A percentile compares a stretch with the other conserved stretches of the same genome.
These are phyloP conservation scores for Hemibagrus wyckioides DNA, from an alignment of 2,113 vertebrate species.

Conservation along the genomic window DNA sequence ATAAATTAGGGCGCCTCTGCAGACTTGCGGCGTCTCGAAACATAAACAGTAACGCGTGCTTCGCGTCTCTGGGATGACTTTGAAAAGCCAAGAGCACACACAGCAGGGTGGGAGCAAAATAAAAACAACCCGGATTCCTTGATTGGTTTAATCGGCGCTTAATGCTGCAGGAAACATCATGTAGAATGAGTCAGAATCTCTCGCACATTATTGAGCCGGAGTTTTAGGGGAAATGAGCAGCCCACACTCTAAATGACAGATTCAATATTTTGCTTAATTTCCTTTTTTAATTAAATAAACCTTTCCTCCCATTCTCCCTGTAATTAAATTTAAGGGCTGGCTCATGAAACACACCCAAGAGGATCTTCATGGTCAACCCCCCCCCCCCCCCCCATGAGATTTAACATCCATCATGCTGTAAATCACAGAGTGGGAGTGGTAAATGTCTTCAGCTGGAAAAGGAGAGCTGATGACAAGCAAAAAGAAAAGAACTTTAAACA, in stretches of 20 bases:
- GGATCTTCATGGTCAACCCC: slow-evolving; percentile 40
- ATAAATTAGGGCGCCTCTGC: slow-evolving; percentile 58
- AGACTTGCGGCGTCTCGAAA: not conserved
- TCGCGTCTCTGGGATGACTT: not conserved
- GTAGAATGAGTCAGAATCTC: slow-evolving; percentile 10
- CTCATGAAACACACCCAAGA: slow-evolving; percentile 30
- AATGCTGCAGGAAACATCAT: slow-evolving; percentile 1
- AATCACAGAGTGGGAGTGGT: not conserved
- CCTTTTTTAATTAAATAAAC: slow-evolving; percentile 40
- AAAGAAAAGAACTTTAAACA: not conserved
- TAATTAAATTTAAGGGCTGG: slow-evolving; percentile 34
- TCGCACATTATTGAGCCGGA: not conserved
- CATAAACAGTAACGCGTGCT: not conserved
- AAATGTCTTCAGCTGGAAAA: not conserved
- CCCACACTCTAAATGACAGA: slow-evolving; percentile 12
- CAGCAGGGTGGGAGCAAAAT: slow-evolving; percentile 12
- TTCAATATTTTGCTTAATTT: slow-evolving; percentile 39
- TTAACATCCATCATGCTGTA: slow-evolving; percentile 20
- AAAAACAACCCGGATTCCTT: slow-evolving; percentile 38
- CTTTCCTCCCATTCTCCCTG: slow-evolving; percentile 29
- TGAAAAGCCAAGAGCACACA: not conserved
- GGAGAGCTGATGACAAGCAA: not conserved
- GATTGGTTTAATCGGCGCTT: not conserved
- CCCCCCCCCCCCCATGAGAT: not conserved
- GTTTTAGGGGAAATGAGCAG: not conserved